Conservation (phyloP, 2,797 vertebrate species). For the Acanthurus leucopareius region DNA sequence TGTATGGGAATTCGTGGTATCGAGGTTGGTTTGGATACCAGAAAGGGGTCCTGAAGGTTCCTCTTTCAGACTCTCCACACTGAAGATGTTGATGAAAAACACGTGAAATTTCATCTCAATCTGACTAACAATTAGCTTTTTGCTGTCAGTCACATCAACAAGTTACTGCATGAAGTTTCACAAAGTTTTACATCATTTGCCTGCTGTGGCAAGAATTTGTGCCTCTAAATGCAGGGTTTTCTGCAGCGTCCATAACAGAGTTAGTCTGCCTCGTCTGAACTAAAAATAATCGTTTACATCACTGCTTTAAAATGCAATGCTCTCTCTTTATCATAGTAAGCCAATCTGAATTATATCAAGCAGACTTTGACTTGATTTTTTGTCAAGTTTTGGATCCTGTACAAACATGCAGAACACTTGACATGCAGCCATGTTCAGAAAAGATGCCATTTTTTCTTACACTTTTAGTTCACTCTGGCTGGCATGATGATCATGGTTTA, state of each 20-base stretch:
- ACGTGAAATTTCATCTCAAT: conserved; percentile 62
- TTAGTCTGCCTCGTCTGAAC: neutral
- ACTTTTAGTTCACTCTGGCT: too few relatives aligned
- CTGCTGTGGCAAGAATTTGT: neutral
- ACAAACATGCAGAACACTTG: too few relatives aligned
- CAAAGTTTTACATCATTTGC: neutral
- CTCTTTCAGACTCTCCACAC: conserved; percentile 60
- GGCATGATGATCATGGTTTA: too few relatives aligned
- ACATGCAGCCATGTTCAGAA: too few relatives aligned
- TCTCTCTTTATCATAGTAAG: neutral
- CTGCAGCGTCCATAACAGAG: neutral
- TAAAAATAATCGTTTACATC: neutral
- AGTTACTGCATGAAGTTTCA: neutral
- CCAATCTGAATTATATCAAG: too few relatives aligned
- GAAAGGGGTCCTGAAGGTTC: conserved; percentile 58
- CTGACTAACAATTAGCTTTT: conserved; percentile 25
- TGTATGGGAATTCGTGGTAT: conserved; percentile 71
- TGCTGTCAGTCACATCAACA: neutral
- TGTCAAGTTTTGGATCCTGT: too few relatives aligned
- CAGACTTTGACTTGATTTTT: too few relatives aligned
- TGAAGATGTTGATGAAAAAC: conserved; percentile 67
- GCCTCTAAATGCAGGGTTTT: neutral
- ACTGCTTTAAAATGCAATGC: neutral
- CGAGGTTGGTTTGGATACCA: conserved; percentile 60
- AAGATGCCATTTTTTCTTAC: too few relatives aligned